Evolutionary conservation across 2,797 vertebrate genomes (phyloP).

Genomic region (Nannoperca australis): DNA sequence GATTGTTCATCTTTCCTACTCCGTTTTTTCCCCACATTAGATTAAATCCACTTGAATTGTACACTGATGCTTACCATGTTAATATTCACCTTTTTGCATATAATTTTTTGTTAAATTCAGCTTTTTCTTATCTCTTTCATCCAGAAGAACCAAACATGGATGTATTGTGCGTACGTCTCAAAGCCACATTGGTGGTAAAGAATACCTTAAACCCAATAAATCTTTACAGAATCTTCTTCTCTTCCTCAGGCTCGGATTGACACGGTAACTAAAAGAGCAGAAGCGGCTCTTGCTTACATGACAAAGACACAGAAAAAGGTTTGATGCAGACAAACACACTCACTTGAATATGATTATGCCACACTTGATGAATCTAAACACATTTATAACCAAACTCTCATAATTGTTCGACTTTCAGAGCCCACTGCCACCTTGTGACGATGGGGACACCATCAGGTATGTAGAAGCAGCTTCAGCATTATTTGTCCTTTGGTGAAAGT

Average conservation of each 20-base stretch:
- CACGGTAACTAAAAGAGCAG: conserved; percentile 68
- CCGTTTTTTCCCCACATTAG: background rate
- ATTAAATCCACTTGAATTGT: background rate
- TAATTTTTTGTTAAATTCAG: background rate
- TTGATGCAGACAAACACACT: conserved; percentile 4
- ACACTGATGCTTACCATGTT: background rate
- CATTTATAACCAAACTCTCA: background rate
- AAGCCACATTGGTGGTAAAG: background rate
- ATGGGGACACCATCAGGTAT: conserved; percentile 9
- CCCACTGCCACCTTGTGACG: rapidly evolving
- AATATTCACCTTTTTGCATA: background rate
- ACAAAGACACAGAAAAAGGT: conserved; percentile 54
- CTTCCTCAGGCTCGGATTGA: conserved; percentile 69
- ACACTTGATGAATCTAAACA: background rate
- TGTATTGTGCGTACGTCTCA: background rate
- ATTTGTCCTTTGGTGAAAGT: background rate
- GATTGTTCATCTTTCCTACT: background rate
- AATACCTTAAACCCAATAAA: background rate
- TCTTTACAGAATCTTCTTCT: background rate
- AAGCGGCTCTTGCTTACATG: conserved; percentile 63
- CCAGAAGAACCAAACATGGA: background rate
- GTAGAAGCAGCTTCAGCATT: background rate
- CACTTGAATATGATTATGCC: background rate
- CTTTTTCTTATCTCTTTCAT: background rate
- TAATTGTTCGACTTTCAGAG: conserved; percentile 47